Evolutionary conservation across 92 coral and sea anemone genomes (phyloP).

Genomic region (Ricordea florida): DNA sequence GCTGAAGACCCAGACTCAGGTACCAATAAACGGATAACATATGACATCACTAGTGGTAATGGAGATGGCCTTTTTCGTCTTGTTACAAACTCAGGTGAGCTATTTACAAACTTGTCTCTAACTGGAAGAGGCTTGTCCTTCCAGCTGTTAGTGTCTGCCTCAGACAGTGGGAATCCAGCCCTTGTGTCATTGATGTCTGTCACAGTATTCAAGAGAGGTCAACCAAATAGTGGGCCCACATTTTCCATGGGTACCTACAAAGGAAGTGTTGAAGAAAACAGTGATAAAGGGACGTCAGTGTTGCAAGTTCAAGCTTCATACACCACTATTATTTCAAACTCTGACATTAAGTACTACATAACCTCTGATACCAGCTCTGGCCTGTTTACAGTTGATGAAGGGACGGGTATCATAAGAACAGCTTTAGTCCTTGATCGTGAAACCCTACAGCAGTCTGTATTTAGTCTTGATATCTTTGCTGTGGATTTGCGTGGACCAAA

Average conservation of each 20-base stretch:
- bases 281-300: conserved; percentile 55
- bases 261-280: conserved; percentile 68
- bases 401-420: conserved; percentile 70
- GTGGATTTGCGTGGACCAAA: conserved; percentile 68
- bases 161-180: conserved; percentile 67
- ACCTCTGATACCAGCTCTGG: conserved; percentile 87
- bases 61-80: conserved; percentile 44
- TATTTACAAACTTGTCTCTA: conserved; percentile 30
- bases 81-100: conserved; percentile 57
- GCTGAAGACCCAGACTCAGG: conserved; percentile 84
- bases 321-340: conserved; percentile 5
- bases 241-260: conserved; percentile 59
- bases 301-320: conserved; percentile 64
- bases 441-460: conserved; percentile 32
- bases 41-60: conserved; percentile 47
- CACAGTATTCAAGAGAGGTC: conserved; percentile 69
- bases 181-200: conserved; percentile 41
- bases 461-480: conserved; percentile 78
- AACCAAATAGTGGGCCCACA: conserved; percentile 62
- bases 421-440: conserved; percentile 74
- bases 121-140: conserved; percentile 31
- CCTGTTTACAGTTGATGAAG: conserved; percentile 56
- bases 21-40: conserved; percentile 64
- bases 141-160: conserved; percentile 57
- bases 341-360: conserved; percentile 67